Percentiles rank a stretch among this genome's conserved stretches.
Conservation (phyloP, 2,797 vertebrate genomes). For the Sandelia bainsii region DNA sequence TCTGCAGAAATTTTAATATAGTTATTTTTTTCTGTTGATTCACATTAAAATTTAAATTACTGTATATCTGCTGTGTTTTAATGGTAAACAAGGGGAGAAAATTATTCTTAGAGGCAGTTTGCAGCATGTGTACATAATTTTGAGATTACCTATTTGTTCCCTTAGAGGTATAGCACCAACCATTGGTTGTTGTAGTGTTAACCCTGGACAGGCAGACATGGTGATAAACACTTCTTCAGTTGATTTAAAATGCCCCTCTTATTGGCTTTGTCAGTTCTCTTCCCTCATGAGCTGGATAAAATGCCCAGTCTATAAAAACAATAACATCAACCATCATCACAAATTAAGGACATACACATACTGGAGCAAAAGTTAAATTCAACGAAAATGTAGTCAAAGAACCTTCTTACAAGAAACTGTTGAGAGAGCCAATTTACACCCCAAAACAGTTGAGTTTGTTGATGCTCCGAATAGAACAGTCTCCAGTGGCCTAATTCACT, state of each 20-base stretch:
- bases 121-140: background rate
- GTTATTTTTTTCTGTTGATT: constrained; percentile 5
- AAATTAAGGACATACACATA: constrained; percentile 17
- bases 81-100: background rate
- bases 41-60: background rate
- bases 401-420: constrained; percentile 39
- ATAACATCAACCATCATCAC: constrained; percentile 3
- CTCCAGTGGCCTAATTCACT: constrained; percentile 56
- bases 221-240: background rate
- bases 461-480: constrained; percentile 53
- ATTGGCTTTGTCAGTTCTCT: background rate
- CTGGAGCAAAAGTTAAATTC: constrained; percentile 27
- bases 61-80: background rate
- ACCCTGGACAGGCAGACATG: background rate
- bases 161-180: background rate
- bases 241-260: background rate
- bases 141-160: constrained; percentile 10
- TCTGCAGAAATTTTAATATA: background rate
- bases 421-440: constrained; percentile 52
- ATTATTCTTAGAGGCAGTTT: background rate
- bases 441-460: constrained; percentile 54
- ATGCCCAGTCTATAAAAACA: background rate
- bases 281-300: constrained; percentile 1
- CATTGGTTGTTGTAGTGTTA: background rate
- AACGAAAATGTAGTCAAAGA: constrained; percentile 36